These are phyloP conservation scores for Brachionus asplanchnoidis DNA, from an alignment of 1,140 invertebrate species.

Conservation along the genomic window DNA sequence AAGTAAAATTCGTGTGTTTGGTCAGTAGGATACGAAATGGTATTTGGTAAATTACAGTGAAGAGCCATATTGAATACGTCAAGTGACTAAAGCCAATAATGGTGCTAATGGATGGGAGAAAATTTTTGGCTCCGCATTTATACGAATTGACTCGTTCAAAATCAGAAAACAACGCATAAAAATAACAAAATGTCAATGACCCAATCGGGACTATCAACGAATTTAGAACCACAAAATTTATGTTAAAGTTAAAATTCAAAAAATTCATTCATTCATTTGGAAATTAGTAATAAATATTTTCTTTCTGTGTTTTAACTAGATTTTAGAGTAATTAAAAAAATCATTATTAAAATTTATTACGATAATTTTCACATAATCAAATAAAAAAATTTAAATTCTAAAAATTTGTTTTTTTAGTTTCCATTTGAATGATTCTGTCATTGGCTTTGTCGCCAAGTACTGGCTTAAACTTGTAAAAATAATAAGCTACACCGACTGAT, in stretches of 20 bases:
- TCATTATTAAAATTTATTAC: neutral
- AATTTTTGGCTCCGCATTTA: neutral
- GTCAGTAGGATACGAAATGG: neutral
- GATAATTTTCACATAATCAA: neutral
- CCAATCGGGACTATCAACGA: neutral
- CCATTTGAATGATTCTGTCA: constrained; percentile 1
- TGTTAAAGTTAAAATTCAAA: constrained; percentile 11
- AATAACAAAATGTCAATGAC: neutral
- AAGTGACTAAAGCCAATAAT: neutral
- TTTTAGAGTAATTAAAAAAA: neutral
- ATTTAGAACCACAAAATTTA: neutral
- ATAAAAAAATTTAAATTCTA: neutral
- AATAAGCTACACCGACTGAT: neutral
- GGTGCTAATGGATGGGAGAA: constrained; percentile 1
- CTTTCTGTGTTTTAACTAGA: neutral
- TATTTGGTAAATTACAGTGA: neutral
- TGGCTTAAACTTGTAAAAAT: neutral
- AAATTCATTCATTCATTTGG: neutral
- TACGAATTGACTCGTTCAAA: neutral
- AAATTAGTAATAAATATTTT: neutral
- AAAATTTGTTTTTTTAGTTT: neutral
- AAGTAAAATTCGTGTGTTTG: neutral
- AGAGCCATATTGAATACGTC: neutral
- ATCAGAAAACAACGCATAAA: neutral
- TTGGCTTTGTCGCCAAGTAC: neutral